Percentiles rank a stretch among this genome's conserved stretches.
Conservation (phyloP, 2,888 invertebrate species). For the Leucophenga maculata region DNA sequence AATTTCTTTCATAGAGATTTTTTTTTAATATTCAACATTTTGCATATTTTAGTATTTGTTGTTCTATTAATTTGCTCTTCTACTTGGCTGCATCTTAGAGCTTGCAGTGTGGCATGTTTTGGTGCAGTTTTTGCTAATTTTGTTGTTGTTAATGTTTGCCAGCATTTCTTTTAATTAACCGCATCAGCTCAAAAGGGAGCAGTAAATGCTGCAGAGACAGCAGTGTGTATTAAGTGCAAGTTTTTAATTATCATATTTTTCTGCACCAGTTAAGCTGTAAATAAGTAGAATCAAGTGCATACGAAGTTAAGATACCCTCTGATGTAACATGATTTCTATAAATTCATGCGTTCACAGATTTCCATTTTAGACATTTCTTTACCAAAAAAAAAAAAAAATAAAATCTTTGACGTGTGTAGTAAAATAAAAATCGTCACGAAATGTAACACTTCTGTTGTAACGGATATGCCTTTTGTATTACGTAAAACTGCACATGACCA, state of each 20-base stretch:
- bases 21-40: background rate
- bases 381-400: no score
- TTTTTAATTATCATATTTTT: slow-evolving; percentile 33
- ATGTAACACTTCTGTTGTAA: no score
- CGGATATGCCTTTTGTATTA: no score
- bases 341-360: no score
- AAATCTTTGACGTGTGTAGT: no score
- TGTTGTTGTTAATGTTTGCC: no score
- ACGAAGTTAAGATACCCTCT: background rate
- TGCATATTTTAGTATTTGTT: background rate
- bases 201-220: background rate
- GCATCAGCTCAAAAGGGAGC: slow-evolving; percentile 1
- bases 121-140: background rate
- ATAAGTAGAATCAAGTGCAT: background rate
- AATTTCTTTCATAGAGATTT: background rate
- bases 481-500: no score
- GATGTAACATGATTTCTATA: no score
- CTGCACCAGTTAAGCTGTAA: slow-evolving; percentile 18
- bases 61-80: background rate
- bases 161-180: slow-evolving; percentile 29
- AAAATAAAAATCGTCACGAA: no score
- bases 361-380: no score
- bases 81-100: background rate
- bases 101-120: background rate
- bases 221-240: slow-evolving; percentile 20